These are phyloP conservation scores for Gadus macrocephalus DNA, from an alignment of 2,113 vertebrate genomes.

Conservation along the genomic window DNA sequence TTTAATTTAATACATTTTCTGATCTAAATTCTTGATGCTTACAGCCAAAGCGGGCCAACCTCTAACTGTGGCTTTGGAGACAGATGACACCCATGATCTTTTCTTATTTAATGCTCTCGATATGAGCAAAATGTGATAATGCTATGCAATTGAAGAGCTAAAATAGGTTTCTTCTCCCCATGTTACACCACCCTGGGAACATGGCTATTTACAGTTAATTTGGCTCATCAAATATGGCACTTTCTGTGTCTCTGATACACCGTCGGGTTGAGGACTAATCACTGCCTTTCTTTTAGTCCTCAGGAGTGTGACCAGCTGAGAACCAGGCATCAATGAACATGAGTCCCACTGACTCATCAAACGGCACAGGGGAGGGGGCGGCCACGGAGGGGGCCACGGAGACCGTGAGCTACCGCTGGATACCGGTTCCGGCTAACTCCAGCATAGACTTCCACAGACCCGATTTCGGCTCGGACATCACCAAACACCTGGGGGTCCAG, in stretches of 20 bases:
- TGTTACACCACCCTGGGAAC: too few relatives aligned
- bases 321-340: slow-evolving; percentile 49
- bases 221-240: too few relatives aligned
- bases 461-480: slow-evolving; percentile 78
- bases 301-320: slow-evolving; percentile 32
- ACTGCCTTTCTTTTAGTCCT: slow-evolving; percentile 15
- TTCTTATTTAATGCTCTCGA: not conserved
- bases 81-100: slow-evolving; percentile 9
- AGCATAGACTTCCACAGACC: slow-evolving; percentile 64
- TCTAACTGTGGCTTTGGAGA: slow-evolving; percentile 9
- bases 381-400: slow-evolving; percentile 24
- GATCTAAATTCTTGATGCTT: slow-evolving; percentile 8
- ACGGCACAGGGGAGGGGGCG: slow-evolving; percentile 67
- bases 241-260: not conserved
- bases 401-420: slow-evolving; percentile 45
- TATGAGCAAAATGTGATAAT: too few relatives aligned
- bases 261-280: not conserved
- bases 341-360: slow-evolving; percentile 74
- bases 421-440: slow-evolving; percentile 54
- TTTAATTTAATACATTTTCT: slow-evolving; percentile 20
- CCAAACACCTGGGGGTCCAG: slow-evolving; percentile 83
- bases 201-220: too few relatives aligned
- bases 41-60: slow-evolving; percentile 9
- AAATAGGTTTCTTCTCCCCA: too few relatives aligned
- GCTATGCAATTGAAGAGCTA: too few relatives aligned